A percentile compares a stretch with the other conserved stretches of the same genome.
These are phyloP conservation scores for Mesodorylaimus sp. DNA, from an alignment of 2,888 invertebrate genomes.

Conservation along the genomic window DNA sequence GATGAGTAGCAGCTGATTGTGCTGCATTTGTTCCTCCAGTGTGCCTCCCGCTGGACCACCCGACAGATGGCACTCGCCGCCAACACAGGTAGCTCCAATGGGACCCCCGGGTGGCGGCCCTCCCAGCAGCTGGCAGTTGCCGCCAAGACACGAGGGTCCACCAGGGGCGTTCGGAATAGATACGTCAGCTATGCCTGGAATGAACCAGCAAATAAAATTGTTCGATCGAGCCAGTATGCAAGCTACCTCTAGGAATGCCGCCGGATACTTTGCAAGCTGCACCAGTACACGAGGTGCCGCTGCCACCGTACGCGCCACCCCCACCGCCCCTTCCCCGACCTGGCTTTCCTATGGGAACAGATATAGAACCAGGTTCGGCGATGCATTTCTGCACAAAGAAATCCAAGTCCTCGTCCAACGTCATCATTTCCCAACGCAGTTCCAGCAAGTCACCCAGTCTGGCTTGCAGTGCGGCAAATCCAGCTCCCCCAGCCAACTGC, in stretches of 20 bases:
- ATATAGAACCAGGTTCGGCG: too few species aligned
- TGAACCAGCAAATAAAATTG: too few species aligned
- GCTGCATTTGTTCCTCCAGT: background rate
- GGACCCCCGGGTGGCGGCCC: background rate
- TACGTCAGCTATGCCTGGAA: too few species aligned
- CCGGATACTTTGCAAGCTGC: background rate
- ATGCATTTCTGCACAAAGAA: conserved; percentile 27
- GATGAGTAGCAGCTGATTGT: conserved; percentile 19
- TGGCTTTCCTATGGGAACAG: background rate
- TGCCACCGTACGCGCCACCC: background rate
- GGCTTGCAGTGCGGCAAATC: conserved; percentile 16
- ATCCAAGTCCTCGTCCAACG: conserved; percentile 28
- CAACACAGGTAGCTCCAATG: background rate
- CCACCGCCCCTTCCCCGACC: background rate
- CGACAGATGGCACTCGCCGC: background rate
- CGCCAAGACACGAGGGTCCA: too few species aligned
- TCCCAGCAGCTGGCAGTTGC: background rate
- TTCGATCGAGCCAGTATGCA: too few species aligned
- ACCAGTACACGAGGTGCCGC: conserved; percentile 14
- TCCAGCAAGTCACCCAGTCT: conserved; percentile 29
- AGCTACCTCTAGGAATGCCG: too few species aligned
- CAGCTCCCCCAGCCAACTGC: conserved; percentile 22
- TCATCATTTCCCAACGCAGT: conserved; percentile 29
- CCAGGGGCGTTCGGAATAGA: too few species aligned
- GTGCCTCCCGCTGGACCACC: background rate